Percentiles rank a stretch among this genome's conserved stretches.
These are phyloP conservation scores for Andricus quercusramuli DNA, from an alignment of 2,888 invertebrate species.

Conservation along the genomic window DNA sequence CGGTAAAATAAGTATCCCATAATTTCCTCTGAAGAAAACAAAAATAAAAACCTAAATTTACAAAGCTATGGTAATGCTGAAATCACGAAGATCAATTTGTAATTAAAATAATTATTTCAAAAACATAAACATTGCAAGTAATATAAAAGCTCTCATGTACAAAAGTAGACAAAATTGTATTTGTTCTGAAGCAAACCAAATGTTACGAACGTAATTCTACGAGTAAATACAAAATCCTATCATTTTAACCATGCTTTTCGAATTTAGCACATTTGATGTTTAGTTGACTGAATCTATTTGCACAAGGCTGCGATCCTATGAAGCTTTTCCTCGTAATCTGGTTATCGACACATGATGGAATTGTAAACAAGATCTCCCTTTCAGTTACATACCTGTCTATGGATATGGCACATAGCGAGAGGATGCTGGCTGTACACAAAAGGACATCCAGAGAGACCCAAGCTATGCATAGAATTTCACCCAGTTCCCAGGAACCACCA, in stretches of 20 bases:
- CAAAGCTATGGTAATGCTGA: no score
- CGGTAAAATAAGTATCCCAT: no score
- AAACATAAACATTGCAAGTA: no score
- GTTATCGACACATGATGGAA: conserved; percentile 58
- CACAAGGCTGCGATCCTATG: neutral
- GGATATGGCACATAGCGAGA: conserved; percentile 95
- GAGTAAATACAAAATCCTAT: neutral
- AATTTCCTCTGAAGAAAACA: no score
- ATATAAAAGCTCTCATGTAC: no score
- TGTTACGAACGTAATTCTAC: neutral
- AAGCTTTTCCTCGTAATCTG: conserved; percentile 53
- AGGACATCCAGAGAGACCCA: conserved; percentile 97
- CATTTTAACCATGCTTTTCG: neutral
- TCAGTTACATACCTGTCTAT: conserved; percentile 85
- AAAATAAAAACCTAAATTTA: no score
- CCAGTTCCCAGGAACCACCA: conserved; percentile 92
- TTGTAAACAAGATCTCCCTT: conserved; percentile 42
- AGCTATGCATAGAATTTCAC: conserved; percentile 91
- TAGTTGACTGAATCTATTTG: conserved; percentile 27
- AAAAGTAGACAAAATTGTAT: no score
- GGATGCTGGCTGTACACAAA: conserved; percentile 95
- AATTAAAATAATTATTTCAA: no score
- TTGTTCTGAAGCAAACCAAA: no score
- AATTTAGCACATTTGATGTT: neutral
- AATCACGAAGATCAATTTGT: no score